Evolutionary conservation across 1,140 invertebrate genomes (phyloP).

Genomic region (Bombus confusus): DNA sequence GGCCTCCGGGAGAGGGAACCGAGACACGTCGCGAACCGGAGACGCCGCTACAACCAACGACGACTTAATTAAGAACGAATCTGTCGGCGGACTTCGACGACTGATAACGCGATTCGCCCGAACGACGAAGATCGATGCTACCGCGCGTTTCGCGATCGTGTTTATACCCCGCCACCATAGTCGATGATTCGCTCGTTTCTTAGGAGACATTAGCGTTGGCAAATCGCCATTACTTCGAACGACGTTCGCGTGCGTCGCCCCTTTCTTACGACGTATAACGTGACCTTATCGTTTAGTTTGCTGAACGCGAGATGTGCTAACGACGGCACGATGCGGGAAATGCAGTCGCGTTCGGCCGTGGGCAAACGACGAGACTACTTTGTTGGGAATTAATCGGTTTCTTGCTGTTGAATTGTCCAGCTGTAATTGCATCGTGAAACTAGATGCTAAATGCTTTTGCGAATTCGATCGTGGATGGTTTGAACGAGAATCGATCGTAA

Average conservation of each 20-base stretch:
- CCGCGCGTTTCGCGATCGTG: slow-evolving; percentile 9
- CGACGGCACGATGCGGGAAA: not conserved
- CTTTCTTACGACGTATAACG: not conserved
- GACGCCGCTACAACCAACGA: slow-evolving; percentile 26
- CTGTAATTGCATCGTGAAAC: slow-evolving; percentile 23
- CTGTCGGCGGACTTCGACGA: slow-evolving; percentile 13
- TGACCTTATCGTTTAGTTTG: not conserved
- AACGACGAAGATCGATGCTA: slow-evolving; percentile 42
- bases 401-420: not conserved
- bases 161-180: not conserved
- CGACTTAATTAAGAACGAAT: slow-evolving; percentile 55
- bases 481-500: not conserved
- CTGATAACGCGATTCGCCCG: slow-evolving; percentile 16
- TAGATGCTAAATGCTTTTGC: slow-evolving; percentile 5
- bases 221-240: not conserved
- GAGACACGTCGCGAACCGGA: not conserved
- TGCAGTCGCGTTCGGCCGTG: not conserved
- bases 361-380: not conserved
- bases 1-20: slow-evolving; percentile 5
- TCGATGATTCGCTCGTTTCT: not conserved
- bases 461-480: slow-evolving; percentile 2
- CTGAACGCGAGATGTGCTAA: not conserved
- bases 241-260: not conserved
- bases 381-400: not conserved
- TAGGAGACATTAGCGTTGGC: not conserved